Base-by-base conservation (phyloP, 2,797 vertebrate genomes). In the Labroides dimidiatus region DNA sequence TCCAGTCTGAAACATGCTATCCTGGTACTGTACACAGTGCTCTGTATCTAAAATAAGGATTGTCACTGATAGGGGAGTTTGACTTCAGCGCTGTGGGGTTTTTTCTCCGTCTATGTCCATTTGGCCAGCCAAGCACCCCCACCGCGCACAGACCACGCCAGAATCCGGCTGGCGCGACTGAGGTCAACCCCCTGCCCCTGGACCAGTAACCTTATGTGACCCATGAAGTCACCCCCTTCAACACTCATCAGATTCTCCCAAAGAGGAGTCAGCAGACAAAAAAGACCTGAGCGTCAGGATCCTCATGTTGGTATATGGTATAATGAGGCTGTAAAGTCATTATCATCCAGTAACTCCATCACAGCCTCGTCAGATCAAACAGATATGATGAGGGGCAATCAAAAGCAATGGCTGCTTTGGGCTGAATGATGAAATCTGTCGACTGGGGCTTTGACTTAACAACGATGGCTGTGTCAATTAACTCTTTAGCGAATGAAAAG, bases 121-220 rank as follows among this genome's bases (percentile, higher is more conserved):
- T 53, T 53, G 70, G 27, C 64, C 59, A 65, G 52, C 49, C 60
- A 70, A 69, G 64, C 72, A 64, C 69, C 61, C 52, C 67, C 78
- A 66, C 64, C 68, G 67, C 4, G 13, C 64, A 72, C 16, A 72
- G 39, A 47, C 78, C 73, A 76, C 20, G 7, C 51, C 81, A 81
- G 68, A 81, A 87, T 87, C 79, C 39, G 54, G 57, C 72, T 84
- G 85, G 69, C 68, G 79, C 77, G 61, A 71, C 85, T 66, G 75
- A 81, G 88, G 87, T 92, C 87, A 88, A 84, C 75, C 85, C 85
- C 81, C 76, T 87, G 75, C 60, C 83, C 71, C 81, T 42, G 76
- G 67, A 82, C 83, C 75, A 58, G 80, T 92, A 83, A 89, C 91
- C 89, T 90, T 64, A 84, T 64, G 74, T 88, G 90, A 91, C 91